Evolutionary conservation across 23 tunicate genomes (phyloP), one percentile per base, ranked within the genome.

Genomic region (Trididemnum miniatum): DNA sequence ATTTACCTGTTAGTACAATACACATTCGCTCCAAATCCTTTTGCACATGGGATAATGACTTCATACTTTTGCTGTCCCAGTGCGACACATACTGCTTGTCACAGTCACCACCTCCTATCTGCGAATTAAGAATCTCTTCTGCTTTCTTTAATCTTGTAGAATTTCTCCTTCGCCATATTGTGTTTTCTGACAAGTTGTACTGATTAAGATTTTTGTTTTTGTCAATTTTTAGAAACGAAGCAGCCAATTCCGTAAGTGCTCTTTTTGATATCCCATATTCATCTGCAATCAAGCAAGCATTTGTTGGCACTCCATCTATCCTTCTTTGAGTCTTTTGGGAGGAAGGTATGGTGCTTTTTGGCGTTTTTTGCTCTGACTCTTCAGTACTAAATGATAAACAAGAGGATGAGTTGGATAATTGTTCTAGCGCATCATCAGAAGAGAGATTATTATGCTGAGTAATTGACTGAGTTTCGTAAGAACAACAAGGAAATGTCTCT

Each of bases 121-220:
- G n/a, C n/a, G n/a, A n/a, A n/a, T n/a, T n/a, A n/a, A n/a, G n/a
- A n/a, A n/a, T n/a, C n/a, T n/a, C n/a, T n/a, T n/a, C n/a, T n/a
- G n/a, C n/a, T n/a, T n/a, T n/a, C n/a, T n/a, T n/a, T n/a, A n/a
- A n/a, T n/a, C n/a, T n/a, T n/a, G n/a, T n/a, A n/a, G n/a, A n/a
- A n/a, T n/a, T n/a, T n/a, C n/a, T 49, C 57, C 57, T 49, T 49
- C 57, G 18, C 69, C 69, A 24, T n/a, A 5, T 7, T 63, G 25
- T n/a, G n/a, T n/a, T 63, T 24, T 5, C 69, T 15, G 69, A 15
- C n/a, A 63, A 24, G 69, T 63, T 63, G 69, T 63, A 63, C 25
- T 63, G 69, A 22, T 63, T 24, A 63, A 63, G 69, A 5, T 63
- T 63, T 63, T 63, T n/a, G n/a, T n/a, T n/a, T n/a, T n/a, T n/a